Evolutionary conservation across 2,888 invertebrate genomes (phyloP).

Genomic region (Amphipyra berbera): DNA sequence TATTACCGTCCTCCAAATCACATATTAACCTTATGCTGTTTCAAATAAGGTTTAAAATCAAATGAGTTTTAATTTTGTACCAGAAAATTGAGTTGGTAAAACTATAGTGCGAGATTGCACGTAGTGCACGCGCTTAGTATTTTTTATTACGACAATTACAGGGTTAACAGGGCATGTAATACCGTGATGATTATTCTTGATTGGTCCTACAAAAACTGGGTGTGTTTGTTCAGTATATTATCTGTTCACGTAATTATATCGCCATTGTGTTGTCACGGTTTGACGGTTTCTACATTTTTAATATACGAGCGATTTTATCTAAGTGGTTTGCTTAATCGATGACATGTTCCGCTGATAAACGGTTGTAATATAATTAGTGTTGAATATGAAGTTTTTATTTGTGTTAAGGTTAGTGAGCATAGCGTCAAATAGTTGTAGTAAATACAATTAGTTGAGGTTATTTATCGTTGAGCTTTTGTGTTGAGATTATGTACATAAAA

Average conservation of each 20-base stretch:
- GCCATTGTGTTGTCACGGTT: constrained; percentile 55
- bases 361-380: constrained; percentile 38
- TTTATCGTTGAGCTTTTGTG: constrained; percentile 31
- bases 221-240: constrained; percentile 55
- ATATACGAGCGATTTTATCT: constrained; percentile 44
- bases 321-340: constrained; percentile 38
- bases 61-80: neutral
- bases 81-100: constrained; percentile 27
- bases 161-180: constrained; percentile 82
- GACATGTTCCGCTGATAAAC: constrained; percentile 36
- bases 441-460: constrained; percentile 21
- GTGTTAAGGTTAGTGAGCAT: constrained; percentile 44
- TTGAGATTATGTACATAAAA: constrained; percentile 33
- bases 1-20: constrained; percentile 24
- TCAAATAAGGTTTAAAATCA: constrained; percentile 41
- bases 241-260: constrained; percentile 25
- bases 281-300: constrained; percentile 32
- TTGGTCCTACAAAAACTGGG: constrained; percentile 72
- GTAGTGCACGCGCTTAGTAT: constrained; percentile 65
- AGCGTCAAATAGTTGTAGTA: constrained; percentile 13
- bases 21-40: constrained; percentile 7
- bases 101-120: constrained; percentile 63
- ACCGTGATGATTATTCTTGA: constrained; percentile 71
- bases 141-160: constrained; percentile 77
- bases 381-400: constrained; percentile 47